phyloP scores from a whole-genome alignment of 1,140 invertebrate species.

The Luehdorfia chinensis region DNA sequence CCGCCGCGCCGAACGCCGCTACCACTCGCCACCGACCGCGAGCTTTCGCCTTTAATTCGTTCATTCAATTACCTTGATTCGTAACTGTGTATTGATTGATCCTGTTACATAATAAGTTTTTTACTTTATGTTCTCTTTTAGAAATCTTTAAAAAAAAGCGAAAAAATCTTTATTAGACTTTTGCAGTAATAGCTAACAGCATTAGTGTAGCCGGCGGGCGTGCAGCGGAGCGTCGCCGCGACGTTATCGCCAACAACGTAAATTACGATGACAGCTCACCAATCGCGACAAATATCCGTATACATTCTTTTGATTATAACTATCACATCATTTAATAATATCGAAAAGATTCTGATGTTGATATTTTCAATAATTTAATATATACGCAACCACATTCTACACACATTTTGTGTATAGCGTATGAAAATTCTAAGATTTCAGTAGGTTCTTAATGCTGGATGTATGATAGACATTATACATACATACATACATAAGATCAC shows the following conservation, averaged over 20 bases:
- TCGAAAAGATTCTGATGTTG: not conserved
- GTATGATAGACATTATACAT: too few relatives aligned
- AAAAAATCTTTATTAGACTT: not conserved
- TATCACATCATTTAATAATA: not conserved
- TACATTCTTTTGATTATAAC: conserved; percentile 40
- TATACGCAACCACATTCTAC: too few relatives aligned
- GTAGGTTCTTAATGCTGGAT: too few relatives aligned
- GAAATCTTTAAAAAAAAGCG: not conserved
- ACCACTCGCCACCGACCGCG: conserved; percentile 14
- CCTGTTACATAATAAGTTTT: not conserved
- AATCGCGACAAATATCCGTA: conserved; percentile 67
- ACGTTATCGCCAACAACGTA: conserved; percentile 49
- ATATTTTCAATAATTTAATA: not conserved
- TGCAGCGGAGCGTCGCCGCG: conserved; percentile 21
- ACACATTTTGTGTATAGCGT: too few relatives aligned
- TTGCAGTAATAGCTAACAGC: too few relatives aligned
- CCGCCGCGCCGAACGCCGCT: conserved; percentile 24
- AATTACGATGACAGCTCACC: conserved; percentile 62
- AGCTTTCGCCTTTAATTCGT: not conserved
- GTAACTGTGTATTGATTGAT: conserved; percentile 7
- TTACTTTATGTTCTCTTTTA: conserved; percentile 4
- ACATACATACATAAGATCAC: too few relatives aligned
- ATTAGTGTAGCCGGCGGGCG: conserved; percentile 8
- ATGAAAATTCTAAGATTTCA: too few relatives aligned
- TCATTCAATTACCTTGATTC: conserved; percentile 15